Evolutionary conservation across 2,113 vertebrate genomes (phyloP).

Genomic region (Opisthocomus hoazin): DNA sequence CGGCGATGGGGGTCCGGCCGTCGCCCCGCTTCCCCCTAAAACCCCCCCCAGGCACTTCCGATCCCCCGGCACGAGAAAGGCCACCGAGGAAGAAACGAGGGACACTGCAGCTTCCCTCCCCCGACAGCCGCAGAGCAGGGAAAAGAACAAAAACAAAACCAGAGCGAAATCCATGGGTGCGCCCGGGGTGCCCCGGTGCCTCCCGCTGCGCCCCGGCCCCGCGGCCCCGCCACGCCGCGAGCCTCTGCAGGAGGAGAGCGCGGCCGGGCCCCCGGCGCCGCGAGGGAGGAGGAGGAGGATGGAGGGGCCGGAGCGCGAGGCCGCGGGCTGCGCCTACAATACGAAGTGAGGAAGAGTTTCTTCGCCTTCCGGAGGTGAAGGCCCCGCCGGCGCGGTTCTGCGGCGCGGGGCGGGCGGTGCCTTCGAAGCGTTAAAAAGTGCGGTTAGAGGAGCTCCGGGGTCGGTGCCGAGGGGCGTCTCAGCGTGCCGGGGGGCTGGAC

Average conservation of each 20-base stretch:
- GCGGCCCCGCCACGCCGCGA: no score
- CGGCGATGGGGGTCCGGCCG: not conserved
- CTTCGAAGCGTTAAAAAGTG: constrained; percentile 69
- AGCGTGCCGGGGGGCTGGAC: constrained; percentile 53
- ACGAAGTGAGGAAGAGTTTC: constrained; percentile 72
- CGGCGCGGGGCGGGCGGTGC: no score
- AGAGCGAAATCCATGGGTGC: not conserved
- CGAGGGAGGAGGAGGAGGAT: not conserved
- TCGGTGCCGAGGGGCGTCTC: constrained; percentile 48
- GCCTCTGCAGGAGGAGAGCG: no score
- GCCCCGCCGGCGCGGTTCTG: no score
- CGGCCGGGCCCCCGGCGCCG: no score
- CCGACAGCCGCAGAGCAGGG: not conserved
- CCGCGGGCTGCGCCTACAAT: constrained; percentile 71
- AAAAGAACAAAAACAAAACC: not conserved
- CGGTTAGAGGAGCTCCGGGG: constrained; percentile 57
- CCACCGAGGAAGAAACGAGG: not conserved
- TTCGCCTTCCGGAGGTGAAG: constrained; percentile 47
- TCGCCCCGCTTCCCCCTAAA: no score
- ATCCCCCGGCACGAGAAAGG: not conserved
- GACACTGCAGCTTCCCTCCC: constrained; percentile 43
- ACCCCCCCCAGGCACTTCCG: not conserved
- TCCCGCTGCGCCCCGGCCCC: no score
- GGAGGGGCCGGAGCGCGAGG: not conserved
- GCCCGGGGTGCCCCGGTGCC: no score